Evolutionary conservation across 37 sponge, comb jelly and placozoan species (phyloP).

Genomic region (Halisarca cf. caerulea): DNA sequence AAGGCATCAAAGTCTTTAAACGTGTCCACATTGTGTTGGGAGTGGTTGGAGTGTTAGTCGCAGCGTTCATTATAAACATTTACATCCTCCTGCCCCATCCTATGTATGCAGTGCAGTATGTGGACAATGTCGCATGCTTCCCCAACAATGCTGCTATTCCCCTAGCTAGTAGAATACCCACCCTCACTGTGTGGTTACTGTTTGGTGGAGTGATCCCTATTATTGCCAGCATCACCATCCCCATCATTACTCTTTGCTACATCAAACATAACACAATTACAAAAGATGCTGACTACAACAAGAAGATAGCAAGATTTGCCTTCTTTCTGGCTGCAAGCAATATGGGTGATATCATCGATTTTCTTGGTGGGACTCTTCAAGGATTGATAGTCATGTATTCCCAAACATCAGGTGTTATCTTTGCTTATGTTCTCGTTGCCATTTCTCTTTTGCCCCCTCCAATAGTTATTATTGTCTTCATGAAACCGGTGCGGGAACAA

Average conservation of each 20-base stretch:
- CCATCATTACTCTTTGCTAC: not conserved
- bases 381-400: too few species aligned
- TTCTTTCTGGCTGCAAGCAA: too few species aligned
- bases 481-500: too few species aligned
- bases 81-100: not conserved
- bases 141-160: not conserved
- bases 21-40: not conserved
- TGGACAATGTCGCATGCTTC: not conserved
- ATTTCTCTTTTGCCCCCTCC: too few species aligned
- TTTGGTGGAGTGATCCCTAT: not conserved
- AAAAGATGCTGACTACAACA: not conserved
- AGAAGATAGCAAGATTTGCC: not conserved
- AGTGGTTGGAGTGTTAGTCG: not conserved
- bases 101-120: not conserved
- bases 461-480: too few species aligned
- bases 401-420: too few species aligned
- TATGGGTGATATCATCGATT: too few species aligned
- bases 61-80: not conserved
- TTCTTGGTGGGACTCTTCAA: too few species aligned
- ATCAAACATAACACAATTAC: not conserved
- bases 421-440: too few species aligned
- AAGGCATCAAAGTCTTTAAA: not conserved
- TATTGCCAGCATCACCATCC: not conserved
- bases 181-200: not conserved
- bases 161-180: not conserved